phyloP scores from a whole-genome alignment of 2,888 invertebrate species.

The Neoascia interrupta region DNA sequence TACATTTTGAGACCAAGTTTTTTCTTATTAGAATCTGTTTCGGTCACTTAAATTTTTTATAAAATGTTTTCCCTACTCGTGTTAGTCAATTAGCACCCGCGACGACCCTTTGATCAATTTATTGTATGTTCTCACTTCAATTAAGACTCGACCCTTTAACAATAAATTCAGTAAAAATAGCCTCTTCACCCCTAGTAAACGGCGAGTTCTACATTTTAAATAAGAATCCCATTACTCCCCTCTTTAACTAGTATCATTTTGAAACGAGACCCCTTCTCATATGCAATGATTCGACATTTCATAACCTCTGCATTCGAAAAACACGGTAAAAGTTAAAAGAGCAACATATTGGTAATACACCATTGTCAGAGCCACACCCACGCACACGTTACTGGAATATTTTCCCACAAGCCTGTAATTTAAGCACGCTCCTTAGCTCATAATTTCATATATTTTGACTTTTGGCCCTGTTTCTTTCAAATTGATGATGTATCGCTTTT shows the following conservation, averaged over 20 bases:
- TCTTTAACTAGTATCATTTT: no score
- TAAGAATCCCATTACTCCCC: no score
- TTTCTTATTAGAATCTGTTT: no score
- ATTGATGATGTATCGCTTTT: constrained; percentile 67
- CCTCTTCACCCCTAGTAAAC: background rate
- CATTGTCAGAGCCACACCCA: constrained; percentile 44
- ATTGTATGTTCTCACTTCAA: no score
- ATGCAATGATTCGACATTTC: no score
- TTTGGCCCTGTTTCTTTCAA: constrained; percentile 49
- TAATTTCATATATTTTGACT: constrained; percentile 64
- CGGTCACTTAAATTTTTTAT: no score
- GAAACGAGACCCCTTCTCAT: no score
- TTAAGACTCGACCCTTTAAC: background rate
- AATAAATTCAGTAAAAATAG: background rate
- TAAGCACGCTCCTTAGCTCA: constrained; percentile 51
- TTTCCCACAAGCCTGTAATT: constrained; percentile 51
- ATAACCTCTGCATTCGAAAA: constrained; percentile 2
- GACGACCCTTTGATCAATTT: no score
- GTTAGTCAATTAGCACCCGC: no score
- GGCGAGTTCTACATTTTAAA: no score
- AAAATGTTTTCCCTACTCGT: no score
- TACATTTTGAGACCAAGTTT: no score
- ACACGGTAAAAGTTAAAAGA: constrained; percentile 34
- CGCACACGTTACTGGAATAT: constrained; percentile 45
- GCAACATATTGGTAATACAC: constrained; percentile 26